Conservation (phyloP, 2,113 vertebrate species). For the Toxotes chatareus region DNA sequence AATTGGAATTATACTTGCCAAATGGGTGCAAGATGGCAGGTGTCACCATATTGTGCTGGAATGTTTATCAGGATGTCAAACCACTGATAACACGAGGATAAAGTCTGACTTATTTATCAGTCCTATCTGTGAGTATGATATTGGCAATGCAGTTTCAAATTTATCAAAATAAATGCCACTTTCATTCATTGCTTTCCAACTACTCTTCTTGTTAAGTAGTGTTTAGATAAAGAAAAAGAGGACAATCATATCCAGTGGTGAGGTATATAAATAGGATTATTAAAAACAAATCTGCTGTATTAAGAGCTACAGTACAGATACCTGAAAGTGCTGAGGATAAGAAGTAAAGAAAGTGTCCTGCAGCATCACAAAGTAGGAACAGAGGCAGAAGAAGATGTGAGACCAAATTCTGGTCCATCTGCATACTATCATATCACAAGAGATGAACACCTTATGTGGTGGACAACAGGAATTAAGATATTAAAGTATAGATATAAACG, state of each 20-base stretch:
- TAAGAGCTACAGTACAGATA: not conserved
- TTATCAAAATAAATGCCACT: not conserved
- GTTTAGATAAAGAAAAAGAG: not conserved
- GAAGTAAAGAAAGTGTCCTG: not conserved
- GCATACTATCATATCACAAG: not conserved
- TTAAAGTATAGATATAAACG: no score
- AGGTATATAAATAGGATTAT: not conserved
- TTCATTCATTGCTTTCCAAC: conserved; percentile 6
- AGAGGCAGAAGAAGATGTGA: not conserved
- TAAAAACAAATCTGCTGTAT: not conserved
- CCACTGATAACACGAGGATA: not conserved
- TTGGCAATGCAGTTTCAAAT: not conserved
- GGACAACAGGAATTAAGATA: not conserved
- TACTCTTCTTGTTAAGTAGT: not conserved
- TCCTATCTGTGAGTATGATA: conserved; percentile 4
- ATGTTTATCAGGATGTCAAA: conserved; percentile 28
- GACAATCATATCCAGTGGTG: not conserved
- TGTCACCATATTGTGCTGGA: conserved; percentile 15
- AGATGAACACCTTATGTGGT: not conserved
- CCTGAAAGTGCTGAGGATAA: not conserved
- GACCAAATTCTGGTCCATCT: not conserved
- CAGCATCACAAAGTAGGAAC: conserved; percentile 1
- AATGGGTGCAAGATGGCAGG: conserved; percentile 26
- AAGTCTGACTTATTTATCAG: conserved; percentile 12
- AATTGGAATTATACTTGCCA: conserved; percentile 41